phyloP scores from a whole-genome alignment of 2,113 vertebrate species.

The Indicator maculatus region DNA sequence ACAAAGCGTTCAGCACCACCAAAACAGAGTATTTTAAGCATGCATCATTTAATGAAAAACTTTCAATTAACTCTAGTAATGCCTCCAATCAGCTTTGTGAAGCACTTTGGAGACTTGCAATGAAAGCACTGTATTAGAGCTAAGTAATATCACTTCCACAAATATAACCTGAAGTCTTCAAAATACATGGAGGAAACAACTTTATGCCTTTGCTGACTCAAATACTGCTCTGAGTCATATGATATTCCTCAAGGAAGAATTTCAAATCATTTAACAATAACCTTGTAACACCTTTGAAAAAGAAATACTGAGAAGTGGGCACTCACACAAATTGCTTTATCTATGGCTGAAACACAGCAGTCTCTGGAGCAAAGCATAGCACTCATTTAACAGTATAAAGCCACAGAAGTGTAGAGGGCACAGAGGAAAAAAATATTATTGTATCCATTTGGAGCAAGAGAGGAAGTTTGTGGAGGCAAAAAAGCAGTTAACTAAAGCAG shows the following conservation, averaged over 20 bases:
- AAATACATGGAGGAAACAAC: background rate
- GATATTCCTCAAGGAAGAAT: background rate
- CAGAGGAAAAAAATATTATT: background rate
- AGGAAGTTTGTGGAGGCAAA: background rate
- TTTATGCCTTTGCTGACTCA: background rate
- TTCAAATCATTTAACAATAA: background rate
- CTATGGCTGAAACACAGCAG: background rate
- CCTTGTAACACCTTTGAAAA: background rate
- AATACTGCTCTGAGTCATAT: background rate
- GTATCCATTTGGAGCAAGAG: background rate
- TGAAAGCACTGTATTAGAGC: background rate
- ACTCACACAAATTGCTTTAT: background rate
- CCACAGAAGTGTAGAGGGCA: background rate
- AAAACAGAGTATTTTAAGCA: background rate
- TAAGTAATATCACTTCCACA: background rate
- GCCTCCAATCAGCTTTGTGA: background rate
- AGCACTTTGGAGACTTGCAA: background rate
- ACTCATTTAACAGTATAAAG: background rate
- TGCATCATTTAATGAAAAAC: background rate
- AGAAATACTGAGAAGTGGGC: background rate
- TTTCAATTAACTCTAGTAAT: background rate
- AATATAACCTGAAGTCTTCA: background rate
- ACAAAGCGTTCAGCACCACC: background rate
- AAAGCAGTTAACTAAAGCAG: conserved; percentile 10
- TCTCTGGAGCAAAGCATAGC: background rate